phyloP scores from a whole-genome alignment of 2,113 vertebrate genomes.

The Dendrocopos noguchii region DNA sequence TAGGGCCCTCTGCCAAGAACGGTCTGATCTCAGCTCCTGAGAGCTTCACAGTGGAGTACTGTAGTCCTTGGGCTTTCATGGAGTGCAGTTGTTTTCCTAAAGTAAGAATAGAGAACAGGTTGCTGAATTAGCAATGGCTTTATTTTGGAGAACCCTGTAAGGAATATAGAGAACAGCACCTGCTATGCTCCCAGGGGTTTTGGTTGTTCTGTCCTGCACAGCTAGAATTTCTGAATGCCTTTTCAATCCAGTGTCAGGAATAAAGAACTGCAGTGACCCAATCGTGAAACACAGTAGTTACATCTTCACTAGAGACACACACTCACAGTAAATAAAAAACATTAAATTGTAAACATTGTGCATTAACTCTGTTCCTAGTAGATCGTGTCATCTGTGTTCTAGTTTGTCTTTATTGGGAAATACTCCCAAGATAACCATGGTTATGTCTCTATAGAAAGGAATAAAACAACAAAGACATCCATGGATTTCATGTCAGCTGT shows the following conservation, averaged over 20 bases:
- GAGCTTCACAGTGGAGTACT: background rate
- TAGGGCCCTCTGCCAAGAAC: slow-evolving; percentile 49
- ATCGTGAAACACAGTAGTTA: background rate
- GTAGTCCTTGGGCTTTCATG: background rate
- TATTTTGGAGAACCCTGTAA: background rate
- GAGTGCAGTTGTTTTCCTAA: background rate
- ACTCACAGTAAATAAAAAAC: slow-evolving; percentile 3
- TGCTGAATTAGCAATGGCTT: background rate
- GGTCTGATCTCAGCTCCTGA: slow-evolving; percentile 26
- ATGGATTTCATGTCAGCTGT: rapidly evolving
- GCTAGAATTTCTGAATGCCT: background rate
- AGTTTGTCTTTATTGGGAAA: background rate
- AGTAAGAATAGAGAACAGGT: background rate
- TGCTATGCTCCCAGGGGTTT: background rate
- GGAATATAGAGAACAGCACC: background rate
- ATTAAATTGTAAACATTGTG: background rate
- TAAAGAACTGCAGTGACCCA: background rate
- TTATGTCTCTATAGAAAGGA: background rate
- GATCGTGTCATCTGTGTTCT: background rate
- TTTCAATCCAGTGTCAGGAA: background rate
- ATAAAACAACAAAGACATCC: background rate
- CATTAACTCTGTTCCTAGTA: background rate
- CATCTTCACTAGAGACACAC: background rate
- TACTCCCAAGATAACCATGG: background rate
- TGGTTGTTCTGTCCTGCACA: background rate